Evolutionary conservation across 2,113 vertebrate species (phyloP), one percentile per base, ranked within the genome.

Genomic region (Bombycilla garrulus): DNA sequence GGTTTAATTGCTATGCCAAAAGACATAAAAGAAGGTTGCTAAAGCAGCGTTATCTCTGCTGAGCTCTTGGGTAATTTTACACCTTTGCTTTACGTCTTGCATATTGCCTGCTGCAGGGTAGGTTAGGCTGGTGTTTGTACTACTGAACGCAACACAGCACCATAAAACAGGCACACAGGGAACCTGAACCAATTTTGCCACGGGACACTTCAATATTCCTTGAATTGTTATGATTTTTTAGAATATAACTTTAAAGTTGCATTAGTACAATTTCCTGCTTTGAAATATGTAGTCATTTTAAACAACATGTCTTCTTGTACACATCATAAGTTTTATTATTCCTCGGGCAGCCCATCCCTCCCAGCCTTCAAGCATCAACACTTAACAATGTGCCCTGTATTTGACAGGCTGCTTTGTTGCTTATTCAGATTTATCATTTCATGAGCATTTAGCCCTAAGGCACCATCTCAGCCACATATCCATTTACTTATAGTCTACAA

Each of bases 361-460:
- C 48, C 53, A 89, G 40, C 61, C 85, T 86, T 58, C 79, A 81
- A 93, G 67, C 83, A 91, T 67, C 79, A 76, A 61, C 57, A 78
- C 74, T 66, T 81, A 82, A 88, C 81, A 80, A 56, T 15, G 35
- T 72, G 58, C 2, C 2, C 45, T 76, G 26, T 10, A 69, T 91
- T 72, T 94, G 85, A 67, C 10, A 24, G 66, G 70, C 22, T 88
- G 72, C 89, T 96, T 94, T 93, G 70, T 81, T 88, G 82, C 84
- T 62, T 81, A 47, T 36, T 91, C 86, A 92, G 61, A 90, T 90
- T 85, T 86, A 81, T 84, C 82, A 94, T 89, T 81, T 88, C 62
- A 71, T 1, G 5, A 95, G 40, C 35, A 48, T 83, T 92, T 78
- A 88, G 72, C 92, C 80, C n/a, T n/a, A 76, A 45, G 92, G 71